Evolutionary conservation across 2,888 invertebrate species (phyloP).

Genomic region (Alviniconcha strummeri): DNA sequence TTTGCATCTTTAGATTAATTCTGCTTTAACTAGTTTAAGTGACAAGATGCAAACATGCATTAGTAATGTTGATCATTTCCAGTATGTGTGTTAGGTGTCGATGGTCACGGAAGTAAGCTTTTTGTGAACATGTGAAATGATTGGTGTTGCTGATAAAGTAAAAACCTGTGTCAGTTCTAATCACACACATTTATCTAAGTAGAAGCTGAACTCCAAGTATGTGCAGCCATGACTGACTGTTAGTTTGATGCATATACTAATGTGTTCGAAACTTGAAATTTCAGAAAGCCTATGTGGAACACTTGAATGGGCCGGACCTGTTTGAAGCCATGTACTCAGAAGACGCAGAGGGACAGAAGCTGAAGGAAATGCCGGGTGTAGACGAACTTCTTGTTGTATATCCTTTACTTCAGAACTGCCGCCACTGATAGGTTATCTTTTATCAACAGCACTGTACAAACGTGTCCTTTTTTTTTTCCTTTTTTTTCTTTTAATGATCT

Average conservation of each 20-base stretch:
- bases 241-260: background rate
- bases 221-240: too few relatives aligned
- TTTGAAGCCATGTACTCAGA: constrained; percentile 72
- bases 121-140: too few relatives aligned
- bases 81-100: background rate
- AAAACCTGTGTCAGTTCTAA: background rate
- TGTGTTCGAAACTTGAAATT: constrained; percentile 15
- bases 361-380: constrained; percentile 71
- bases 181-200: too few relatives aligned
- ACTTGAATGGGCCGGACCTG: constrained; percentile 67
- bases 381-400: constrained; percentile 69
- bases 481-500: too few relatives aligned
- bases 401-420: constrained; percentile 57
- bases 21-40: too few relatives aligned
- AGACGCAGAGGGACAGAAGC: constrained; percentile 72
- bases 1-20: too few relatives aligned
- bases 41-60: too few relatives aligned
- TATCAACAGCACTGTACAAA: too few relatives aligned
- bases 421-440: too few relatives aligned
- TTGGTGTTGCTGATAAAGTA: background rate
- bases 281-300: constrained; percentile 72
- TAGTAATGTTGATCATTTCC: background rate
- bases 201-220: too few relatives aligned
- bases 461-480: too few relatives aligned
- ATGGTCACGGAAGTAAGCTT: too few relatives aligned